Evolutionary conservation across 2,797 vertebrate genomes (phyloP).

Genomic region (Sardinella longiceps): DNA sequence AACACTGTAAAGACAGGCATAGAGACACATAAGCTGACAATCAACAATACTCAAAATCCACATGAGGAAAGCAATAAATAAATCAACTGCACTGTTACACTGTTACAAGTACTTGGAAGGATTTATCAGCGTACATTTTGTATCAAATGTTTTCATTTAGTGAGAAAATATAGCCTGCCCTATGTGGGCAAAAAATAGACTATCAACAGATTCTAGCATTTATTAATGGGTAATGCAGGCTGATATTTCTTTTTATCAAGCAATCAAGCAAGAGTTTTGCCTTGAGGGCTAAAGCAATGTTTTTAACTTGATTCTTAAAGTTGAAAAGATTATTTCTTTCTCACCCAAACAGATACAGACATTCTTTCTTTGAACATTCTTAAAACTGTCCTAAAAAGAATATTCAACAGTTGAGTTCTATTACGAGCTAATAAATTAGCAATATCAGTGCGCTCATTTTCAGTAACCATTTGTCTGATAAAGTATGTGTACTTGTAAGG

Average conservation of each 20-base stretch:
- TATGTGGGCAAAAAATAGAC: not conserved
- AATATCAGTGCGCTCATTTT: no score
- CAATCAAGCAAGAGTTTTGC: conserved; percentile 13
- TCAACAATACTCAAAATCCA: not conserved
- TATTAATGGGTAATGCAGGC: not conserved
- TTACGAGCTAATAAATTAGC: not conserved
- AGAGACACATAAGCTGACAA: not conserved
- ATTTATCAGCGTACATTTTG: not conserved
- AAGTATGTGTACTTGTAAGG: no score
- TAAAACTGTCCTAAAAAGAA: not conserved
- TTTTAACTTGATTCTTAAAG: not conserved
- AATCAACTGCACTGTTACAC: not conserved
- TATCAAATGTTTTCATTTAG: not conserved
- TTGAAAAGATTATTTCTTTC: no score
- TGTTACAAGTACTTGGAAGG: not conserved
- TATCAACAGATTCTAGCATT: not conserved
- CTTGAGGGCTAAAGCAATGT: not conserved
- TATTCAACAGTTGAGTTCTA: not conserved
- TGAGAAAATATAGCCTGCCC: not conserved
- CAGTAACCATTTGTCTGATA: no score
- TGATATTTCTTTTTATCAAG: conserved; percentile 3
- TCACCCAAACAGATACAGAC: not conserved
- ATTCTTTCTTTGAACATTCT: not conserved
- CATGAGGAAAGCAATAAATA: no score
- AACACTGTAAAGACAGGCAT: not conserved